Base-by-base conservation (phyloP, 1,140 invertebrate species). In the Neodiprion lecontei region DNA sequence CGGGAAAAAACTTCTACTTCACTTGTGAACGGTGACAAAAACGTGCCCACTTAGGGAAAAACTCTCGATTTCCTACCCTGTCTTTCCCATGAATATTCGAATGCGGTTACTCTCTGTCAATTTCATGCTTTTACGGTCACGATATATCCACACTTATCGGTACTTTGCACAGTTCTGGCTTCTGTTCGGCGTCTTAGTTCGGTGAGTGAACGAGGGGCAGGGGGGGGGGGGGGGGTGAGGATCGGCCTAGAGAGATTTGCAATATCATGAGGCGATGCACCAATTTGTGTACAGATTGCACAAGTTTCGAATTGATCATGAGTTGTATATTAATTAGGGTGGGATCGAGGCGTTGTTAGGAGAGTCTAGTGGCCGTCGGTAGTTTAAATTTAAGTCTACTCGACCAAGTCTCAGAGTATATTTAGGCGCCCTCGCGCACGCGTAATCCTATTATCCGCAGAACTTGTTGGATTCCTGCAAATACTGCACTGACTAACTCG, bases 391-490 rank as follows among this genome's bases (percentile, higher is more conserved):
- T 71, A 71, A 71, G 70, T 71, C 17, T 14, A 61, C 53, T 61
- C 48, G 12, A 78, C 79, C 80, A 75, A 83, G 79, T 80, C 82
- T 82, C 79, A 75, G 79, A 75, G 76, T 86, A 85, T 85, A 86
- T 86, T 86, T 86, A 85, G 83, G 77, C 53, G 53, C 66, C 77
- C 77, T 67, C 79, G 83, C 85, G 83, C 84, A 80, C 76, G 84
- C 85, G 85, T 80, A 78, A 85, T 85, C 74, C 79, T 78, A 82
- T 84, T 82, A 76, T 78, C 77, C 75, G 74, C 66, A 67, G 72
- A 72, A 49, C 48, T 70, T 70, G 77, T 78, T 72, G 77, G 75
- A 76, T 76, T 76, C 72, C 77, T 75, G 76, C 75, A 74, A 78
- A 76, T 74, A 76, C 75, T 76, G 71, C 71, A 74, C 69, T 70